These are phyloP conservation scores for Buathra laborator DNA, from an alignment of 2,888 invertebrate genomes.

Conservation along the genomic window DNA sequence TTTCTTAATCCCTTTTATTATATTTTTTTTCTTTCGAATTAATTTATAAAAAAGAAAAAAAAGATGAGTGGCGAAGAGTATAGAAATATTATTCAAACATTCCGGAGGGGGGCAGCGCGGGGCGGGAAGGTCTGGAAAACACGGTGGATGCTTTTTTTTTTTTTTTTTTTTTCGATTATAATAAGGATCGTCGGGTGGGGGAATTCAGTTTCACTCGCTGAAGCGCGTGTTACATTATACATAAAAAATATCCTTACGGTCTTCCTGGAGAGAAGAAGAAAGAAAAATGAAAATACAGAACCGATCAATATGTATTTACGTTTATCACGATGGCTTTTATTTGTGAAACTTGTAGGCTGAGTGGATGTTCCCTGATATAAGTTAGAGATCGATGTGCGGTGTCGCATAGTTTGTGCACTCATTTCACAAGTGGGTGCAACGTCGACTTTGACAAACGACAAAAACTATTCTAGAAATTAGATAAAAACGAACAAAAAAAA, in stretches of 20 bases:
- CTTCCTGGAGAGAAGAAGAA: slow-evolving; percentile 77
- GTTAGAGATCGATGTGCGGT: slow-evolving; percentile 9
- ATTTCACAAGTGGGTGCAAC: background rate
- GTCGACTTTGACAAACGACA: background rate
- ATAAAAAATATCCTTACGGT: slow-evolving; percentile 80
- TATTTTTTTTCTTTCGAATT: slow-evolving; percentile 47
- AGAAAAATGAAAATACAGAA: slow-evolving; percentile 65
- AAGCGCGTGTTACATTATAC: slow-evolving; percentile 71
- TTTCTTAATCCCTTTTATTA: slow-evolving; percentile 10
- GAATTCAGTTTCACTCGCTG: slow-evolving; percentile 60
- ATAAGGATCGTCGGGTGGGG: slow-evolving; percentile 50
- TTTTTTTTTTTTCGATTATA: slow-evolving; percentile 29
- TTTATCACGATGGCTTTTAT: slow-evolving; percentile 40
- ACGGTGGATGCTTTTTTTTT: slow-evolving; percentile 11
- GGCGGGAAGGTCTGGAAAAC: slow-evolving; percentile 22
- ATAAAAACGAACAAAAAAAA: background rate
- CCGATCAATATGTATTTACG: slow-evolving; percentile 51
- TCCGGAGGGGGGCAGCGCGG: slow-evolving; percentile 73
- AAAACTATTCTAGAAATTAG: slow-evolving; percentile 2
- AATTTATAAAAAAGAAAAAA: slow-evolving; percentile 69
- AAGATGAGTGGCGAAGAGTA: slow-evolving; percentile 69
- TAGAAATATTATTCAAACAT: slow-evolving; percentile 80
- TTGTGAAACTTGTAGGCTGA: slow-evolving; percentile 7
- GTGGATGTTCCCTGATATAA: background rate
- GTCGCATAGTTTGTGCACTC: background rate